These are phyloP conservation scores for Papilio gigon DNA, from an alignment of 2,888 invertebrate genomes.

Conservation along the genomic window DNA sequence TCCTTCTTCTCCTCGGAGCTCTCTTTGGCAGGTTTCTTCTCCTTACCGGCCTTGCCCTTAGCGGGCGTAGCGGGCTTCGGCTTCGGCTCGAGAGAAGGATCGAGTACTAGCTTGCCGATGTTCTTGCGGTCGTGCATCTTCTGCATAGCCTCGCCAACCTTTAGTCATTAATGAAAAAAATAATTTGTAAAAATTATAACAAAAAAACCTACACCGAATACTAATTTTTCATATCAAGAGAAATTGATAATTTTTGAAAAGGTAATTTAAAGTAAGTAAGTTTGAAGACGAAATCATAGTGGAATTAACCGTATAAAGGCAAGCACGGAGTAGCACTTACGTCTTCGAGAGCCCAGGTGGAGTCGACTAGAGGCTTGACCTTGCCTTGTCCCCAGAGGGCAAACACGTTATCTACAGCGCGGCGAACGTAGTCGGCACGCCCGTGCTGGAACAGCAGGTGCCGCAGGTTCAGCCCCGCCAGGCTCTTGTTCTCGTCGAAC, in stretches of 20 bases:
- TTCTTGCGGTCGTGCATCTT: constrained; percentile 96
- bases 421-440: constrained; percentile 86
- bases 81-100: constrained; percentile 90
- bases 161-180: constrained; percentile 26
- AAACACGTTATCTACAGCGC: constrained; percentile 88
- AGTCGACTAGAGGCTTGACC: constrained; percentile 92
- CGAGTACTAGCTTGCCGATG: constrained; percentile 92
- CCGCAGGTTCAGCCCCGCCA: constrained; percentile 92
- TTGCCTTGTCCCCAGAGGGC: constrained; percentile 89
- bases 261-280: too few relatives aligned
- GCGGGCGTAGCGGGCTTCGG: constrained; percentile 91
- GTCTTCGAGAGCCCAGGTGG: constrained; percentile 93
- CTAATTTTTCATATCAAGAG: too few relatives aligned
- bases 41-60: constrained; percentile 87
- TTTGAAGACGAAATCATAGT: too few relatives aligned
- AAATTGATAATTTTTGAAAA: too few relatives aligned
- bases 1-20: constrained; percentile 87
- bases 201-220: background rate
- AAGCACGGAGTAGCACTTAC: constrained; percentile 81
- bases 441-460: constrained; percentile 91
- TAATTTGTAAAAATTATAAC: background rate
- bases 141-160: constrained; percentile 95
- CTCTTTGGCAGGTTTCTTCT: constrained; percentile 85
- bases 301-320: background rate
- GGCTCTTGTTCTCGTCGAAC: constrained; percentile 93